These are phyloP conservation scores for Sitobion miscanthi DNA, from an alignment of 1,140 invertebrate species.

Conservation along the genomic window DNA sequence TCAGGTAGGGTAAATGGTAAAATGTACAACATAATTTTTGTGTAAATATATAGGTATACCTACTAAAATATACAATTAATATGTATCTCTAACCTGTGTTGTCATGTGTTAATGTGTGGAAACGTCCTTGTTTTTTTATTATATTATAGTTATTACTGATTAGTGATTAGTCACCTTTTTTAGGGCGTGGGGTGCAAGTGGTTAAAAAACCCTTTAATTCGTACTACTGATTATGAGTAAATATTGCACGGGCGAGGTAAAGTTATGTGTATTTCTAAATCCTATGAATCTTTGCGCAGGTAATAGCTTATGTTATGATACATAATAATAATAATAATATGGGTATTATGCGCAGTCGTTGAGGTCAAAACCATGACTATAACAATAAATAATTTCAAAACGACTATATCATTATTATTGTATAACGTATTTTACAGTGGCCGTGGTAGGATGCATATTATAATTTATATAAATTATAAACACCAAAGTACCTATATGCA, in stretches of 20 bases:
- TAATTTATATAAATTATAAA: no score
- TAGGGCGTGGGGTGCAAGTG: not conserved
- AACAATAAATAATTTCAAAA: no score
- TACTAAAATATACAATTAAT: not conserved
- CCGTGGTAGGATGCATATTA: no score
- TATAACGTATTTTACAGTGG: no score
- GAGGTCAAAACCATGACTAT: no score
- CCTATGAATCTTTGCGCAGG: not conserved
- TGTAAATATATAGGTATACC: not conserved
- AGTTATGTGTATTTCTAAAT: not conserved
- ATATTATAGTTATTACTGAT: not conserved
- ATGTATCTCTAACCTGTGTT: not conserved
- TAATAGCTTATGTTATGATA: not conserved
- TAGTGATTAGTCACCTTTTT: not conserved
- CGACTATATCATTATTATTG: no score
- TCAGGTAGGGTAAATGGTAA: not conserved
- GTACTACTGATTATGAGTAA: not conserved
- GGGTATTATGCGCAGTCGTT: no score
- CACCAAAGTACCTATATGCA: not conserved
- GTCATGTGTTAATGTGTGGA: not conserved
- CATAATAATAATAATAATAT: no score
- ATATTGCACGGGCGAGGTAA: not conserved
- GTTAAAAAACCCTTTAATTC: not conserved
- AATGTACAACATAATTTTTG: not conserved
- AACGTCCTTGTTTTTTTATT: not conserved